A percentile compares a stretch with the other conserved stretches of the same genome.
Evolutionary conservation across 1,140 invertebrate genomes (phyloP).

Genomic region (Plodia interpunctella): DNA sequence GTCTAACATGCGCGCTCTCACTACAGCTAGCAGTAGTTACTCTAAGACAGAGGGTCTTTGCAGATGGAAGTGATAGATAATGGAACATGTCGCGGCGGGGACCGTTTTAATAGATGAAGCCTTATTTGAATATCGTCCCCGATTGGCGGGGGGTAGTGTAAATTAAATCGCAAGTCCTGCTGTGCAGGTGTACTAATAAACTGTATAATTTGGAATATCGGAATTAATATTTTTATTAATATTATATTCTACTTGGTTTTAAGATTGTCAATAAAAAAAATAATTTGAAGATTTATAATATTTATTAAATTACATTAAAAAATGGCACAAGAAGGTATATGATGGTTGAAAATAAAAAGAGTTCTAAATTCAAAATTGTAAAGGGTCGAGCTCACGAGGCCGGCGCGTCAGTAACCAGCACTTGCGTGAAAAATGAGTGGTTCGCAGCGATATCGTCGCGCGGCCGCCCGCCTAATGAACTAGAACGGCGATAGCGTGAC

Average conservation of each 20-base stretch:
- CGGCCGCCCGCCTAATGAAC: slow-evolving; percentile 55
- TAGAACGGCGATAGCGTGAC: slow-evolving; percentile 57
- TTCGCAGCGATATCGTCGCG: slow-evolving; percentile 37
- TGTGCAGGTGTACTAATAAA: slow-evolving; percentile 43
- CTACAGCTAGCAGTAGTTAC: slow-evolving; percentile 13
- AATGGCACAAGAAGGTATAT: background rate
- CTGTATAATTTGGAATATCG: slow-evolving; percentile 15
- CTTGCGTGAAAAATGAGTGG: slow-evolving; percentile 55
- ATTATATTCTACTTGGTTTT: slow-evolving; percentile 2
- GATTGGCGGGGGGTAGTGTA: slow-evolving; percentile 62
- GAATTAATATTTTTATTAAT: slow-evolving; percentile 24
- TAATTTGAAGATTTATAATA: too few relatives aligned
- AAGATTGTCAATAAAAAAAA: too few relatives aligned
- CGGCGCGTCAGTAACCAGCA: slow-evolving; percentile 8
- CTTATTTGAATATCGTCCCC: slow-evolving; percentile 74
- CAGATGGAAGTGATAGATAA: slow-evolving; percentile 67
- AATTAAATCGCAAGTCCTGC: slow-evolving; percentile 64
- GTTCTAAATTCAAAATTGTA: slow-evolving; percentile 1
- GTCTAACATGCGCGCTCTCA: background rate
- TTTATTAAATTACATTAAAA: background rate
- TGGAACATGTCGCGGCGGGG: slow-evolving; percentile 59
- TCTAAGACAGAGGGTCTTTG: slow-evolving; percentile 33
- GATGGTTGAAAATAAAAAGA: background rate
- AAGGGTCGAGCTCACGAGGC: background rate
- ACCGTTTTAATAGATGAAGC: slow-evolving; percentile 70